phyloP scores from a whole-genome alignment of 2,113 vertebrate genomes.

The Caracal caracal region DNA sequence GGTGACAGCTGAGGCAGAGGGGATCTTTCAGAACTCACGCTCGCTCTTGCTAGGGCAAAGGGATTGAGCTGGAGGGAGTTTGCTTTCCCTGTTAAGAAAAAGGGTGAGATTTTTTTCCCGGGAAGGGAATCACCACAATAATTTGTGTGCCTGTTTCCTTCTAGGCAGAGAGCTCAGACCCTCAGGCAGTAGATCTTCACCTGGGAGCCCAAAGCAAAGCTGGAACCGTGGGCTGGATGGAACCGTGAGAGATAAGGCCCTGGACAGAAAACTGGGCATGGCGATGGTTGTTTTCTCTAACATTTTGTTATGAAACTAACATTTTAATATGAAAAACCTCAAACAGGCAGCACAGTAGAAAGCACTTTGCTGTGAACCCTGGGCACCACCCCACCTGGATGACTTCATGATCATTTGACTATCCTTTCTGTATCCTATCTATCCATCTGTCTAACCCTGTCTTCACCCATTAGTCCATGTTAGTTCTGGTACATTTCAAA shows the following conservation, averaged over 20 bases:
- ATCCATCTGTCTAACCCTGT: neutral
- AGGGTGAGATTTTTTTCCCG: neutral
- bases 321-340: neutral
- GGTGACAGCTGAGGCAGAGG: slow-evolving; percentile 66
- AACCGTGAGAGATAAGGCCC: neutral
- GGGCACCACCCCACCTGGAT: neutral
- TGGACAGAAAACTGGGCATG: neutral
- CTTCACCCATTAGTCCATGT: neutral
- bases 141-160: neutral
- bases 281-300: neutral
- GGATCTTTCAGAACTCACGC: slow-evolving; percentile 33
- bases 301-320: neutral
- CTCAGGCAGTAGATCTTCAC: neutral
- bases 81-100: slow-evolving; percentile 10
- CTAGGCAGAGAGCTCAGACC: neutral
- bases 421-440: neutral
- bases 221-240: neutral
- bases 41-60: slow-evolving; percentile 51
- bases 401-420: neutral
- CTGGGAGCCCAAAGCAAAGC: neutral
- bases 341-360: neutral
- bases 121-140: neutral
- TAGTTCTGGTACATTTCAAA: neutral
- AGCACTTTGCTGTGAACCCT: neutral
- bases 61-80: slow-evolving; percentile 61